Evolutionary conservation across 2,797 vertebrate genomes (phyloP).

Genomic region (Furcifer pardalis): DNA sequence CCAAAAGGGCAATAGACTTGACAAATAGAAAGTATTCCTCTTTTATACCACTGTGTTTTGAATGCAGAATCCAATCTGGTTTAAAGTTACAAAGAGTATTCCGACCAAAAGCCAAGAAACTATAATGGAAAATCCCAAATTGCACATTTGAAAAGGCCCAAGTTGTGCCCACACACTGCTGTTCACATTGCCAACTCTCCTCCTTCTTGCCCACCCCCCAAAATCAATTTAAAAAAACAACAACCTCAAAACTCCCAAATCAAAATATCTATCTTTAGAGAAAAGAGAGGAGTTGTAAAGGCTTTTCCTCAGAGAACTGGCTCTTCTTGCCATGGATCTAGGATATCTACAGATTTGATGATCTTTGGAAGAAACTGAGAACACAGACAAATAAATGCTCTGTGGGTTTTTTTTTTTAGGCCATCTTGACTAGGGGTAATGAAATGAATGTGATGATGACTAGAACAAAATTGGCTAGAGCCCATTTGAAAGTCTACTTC

Average conservation of each 20-base stretch:
- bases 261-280: not conserved
- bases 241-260: not conserved
- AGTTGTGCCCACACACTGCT: not conserved
- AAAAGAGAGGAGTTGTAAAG: not conserved
- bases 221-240: no score
- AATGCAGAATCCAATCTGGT: not conserved
- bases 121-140: not conserved
- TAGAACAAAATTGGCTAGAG: no score
- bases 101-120: not conserved
- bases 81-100: not conserved
- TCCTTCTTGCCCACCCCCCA: not conserved
- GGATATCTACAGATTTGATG: not conserved
- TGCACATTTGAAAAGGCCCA: not conserved
- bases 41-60: not conserved
- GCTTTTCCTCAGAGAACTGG: not conserved
- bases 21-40: not conserved
- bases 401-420: not conserved
- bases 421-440: not conserved
- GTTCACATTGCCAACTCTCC: not conserved
- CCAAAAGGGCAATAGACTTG: not conserved
- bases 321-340: no score
- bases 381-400: not conserved
- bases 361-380: not conserved
- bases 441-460: not conserved
- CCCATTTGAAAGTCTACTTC: not conserved